phyloP scores from a whole-genome alignment of 2,888 invertebrate genomes.

The Xylocampa areola region DNA sequence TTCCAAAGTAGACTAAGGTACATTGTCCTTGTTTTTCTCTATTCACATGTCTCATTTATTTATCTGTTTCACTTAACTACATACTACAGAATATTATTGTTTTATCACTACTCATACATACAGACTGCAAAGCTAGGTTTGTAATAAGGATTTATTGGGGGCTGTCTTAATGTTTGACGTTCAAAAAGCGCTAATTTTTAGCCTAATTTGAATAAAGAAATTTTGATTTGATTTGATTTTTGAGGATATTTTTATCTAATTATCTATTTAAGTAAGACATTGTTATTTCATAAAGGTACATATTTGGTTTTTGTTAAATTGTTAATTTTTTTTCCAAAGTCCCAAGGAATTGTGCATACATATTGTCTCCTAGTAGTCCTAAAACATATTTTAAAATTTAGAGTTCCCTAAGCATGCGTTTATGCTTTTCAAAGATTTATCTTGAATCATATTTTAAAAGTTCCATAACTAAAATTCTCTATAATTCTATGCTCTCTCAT shows the following conservation, averaged over 20 bases:
- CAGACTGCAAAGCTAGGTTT: slow-evolving; percentile 20
- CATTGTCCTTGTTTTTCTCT: slow-evolving; percentile 42
- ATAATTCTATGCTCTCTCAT: slow-evolving; percentile 45
- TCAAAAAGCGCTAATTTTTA: too few relatives aligned
- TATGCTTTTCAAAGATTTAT: too few relatives aligned
- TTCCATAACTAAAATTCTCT: slow-evolving; percentile 18
- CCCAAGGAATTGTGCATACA: slow-evolving; percentile 3
- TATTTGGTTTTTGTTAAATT: slow-evolving; percentile 23
- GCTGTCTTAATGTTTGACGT: too few relatives aligned
- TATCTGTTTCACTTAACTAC: slow-evolving; percentile 15
- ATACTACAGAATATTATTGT: slow-evolving; percentile 31
- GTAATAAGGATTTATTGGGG: too few relatives aligned
- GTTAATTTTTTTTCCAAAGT: slow-evolving; percentile 12
- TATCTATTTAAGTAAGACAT: too few relatives aligned
- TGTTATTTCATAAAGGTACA: slow-evolving; percentile 29
- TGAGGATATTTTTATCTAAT: slow-evolving; percentile 46
- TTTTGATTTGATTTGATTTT: too few relatives aligned
- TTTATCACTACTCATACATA: slow-evolving; percentile 20
- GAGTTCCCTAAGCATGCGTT: too few relatives aligned
- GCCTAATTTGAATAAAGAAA: too few relatives aligned
- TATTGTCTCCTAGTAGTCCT: too few relatives aligned
- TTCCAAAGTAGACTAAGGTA: slow-evolving; percentile 26
- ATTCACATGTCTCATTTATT: slow-evolving; percentile 25
- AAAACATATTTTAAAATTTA: too few relatives aligned
- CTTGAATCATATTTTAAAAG: not conserved